Base-by-base conservation (phyloP, 2,888 invertebrate species). In the Cyclophora albipunctata region DNA sequence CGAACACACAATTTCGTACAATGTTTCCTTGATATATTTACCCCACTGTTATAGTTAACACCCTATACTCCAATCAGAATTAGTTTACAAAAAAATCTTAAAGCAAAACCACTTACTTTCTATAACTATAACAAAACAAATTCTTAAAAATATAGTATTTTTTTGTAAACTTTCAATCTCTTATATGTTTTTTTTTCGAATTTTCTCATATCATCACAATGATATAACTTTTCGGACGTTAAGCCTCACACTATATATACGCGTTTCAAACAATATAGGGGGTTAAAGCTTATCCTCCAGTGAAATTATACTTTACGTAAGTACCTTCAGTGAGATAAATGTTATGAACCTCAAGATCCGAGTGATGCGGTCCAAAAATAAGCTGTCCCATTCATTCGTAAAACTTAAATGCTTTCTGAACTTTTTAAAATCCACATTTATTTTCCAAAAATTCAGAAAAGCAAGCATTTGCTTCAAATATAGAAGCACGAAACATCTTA, bases 131-230 rank as follows among this genome's bases (percentile, higher is more conserved):
- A 71, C 73, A 78, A 37, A 73, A 72, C 67, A 58, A 71, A 62
- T 62, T 50, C 71, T 74, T 73, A 72, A 60, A 70, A 67, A 67
- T 66, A 64, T 63, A 63, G 47, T 48, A 52, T 74, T 78, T 79
- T 78, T 79, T 74, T 79, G 64, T 65, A 67, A 60, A 59, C 67
- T 80, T 77, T 73, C 64, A 57, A 63, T 66, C 60, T 20, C 20
- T 72, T 81, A 71, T 75, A 53, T 63, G 50, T 45, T 70, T 75
- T 81, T 67, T 80, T 78, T 62, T 51, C 65, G 66, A 70, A 73
- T 69, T 80, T 78, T 55, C 49, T 59, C 59, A 71, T 66, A 67
- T 59, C 56, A 52, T 33, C 50, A 51, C 42, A 58, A 58, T 66
- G 54, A 59, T 50, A 48, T 57, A 48, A 61, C 59, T 62, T 62